Base-by-base conservation (phyloP, 1,140 invertebrate genomes). In the Dendroctonus ponderosae region DNA sequence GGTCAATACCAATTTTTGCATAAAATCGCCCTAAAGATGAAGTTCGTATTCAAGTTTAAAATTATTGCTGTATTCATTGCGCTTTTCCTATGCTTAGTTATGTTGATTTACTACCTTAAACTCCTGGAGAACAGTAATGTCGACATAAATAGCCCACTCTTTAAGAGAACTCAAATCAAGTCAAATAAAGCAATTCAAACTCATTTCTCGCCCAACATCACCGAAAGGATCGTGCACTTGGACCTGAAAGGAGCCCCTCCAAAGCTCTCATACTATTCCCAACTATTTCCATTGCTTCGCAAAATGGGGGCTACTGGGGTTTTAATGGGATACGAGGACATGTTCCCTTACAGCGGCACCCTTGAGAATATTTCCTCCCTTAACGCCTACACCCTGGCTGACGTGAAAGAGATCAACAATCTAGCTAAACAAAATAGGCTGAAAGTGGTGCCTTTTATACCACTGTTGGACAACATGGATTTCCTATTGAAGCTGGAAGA, bases 391-490 rank as follows among this genome's bases (percentile, higher is more conserved):
- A 85, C 83, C 0, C 82, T 79, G 71, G 75, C 81, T 43, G 89
- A 96, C 66, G 86, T 96, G 5, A 70, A 74, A 12, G 80, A 81
- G 7, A 85, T 95, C 56, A 79, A 88, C 49, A 77, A 80, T 48
- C 73, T 86, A 43, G 91, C 91, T 0, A 81, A 84, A 59, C 80
- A 86, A 7, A 84, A 84, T 62, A 82, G 85, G 0, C 79, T 98
- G 0, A 86, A 89, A 68, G 85, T 98, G 4, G 91, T 98, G 72
- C 97, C 97, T 12, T 81, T 98, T 5, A 84, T 98, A 5, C 96
- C 98, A 82, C 97, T 95, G 6, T 97, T 98, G 81, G 96, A 95
- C 3, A 96, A 98, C 79, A 79, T 96, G 76, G 93, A 97, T 83
- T 95, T 92, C 82, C 87, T 90, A 0, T 80, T 98, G 49, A 97